These are phyloP conservation scores for Trachurus trachurus DNA, from an alignment of 2,797 vertebrate species.

Conservation along the genomic window DNA sequence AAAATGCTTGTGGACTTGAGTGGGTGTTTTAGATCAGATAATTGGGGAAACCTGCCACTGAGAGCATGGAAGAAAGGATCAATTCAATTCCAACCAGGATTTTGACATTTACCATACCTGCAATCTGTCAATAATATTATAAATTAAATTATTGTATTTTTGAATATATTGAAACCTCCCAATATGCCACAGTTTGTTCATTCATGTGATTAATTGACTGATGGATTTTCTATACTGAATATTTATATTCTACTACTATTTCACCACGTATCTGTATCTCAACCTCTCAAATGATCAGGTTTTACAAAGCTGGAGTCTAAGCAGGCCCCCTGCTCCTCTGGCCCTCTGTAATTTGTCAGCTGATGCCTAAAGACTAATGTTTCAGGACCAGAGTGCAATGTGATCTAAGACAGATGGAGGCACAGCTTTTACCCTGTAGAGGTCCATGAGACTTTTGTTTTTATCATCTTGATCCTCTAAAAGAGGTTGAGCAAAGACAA, in stretches of 20 bases:
- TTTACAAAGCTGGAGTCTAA: constrained; percentile 23
- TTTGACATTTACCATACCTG: neutral
- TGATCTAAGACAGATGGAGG: constrained; percentile 54
- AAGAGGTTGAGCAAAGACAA: neutral
- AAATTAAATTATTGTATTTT: neutral
- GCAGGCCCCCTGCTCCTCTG: constrained; percentile 23
- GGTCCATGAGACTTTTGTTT: constrained; percentile 25
- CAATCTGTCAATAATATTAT: neutral
- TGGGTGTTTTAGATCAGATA: constrained; percentile 72
- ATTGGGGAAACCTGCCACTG: constrained; percentile 55
- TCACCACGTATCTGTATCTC: neutral
- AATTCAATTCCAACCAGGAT: constrained; percentile 32
- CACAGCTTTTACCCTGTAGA: constrained; percentile 42
- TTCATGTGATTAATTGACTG: constrained; percentile 13
- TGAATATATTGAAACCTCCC: neutral
- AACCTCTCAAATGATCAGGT: constrained; percentile 6
- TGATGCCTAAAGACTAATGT: constrained; percentile 64
- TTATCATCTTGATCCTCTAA: constrained; percentile 10
- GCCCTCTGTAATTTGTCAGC: constrained; percentile 50
- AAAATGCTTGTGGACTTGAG: constrained; percentile 66
- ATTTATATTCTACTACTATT: neutral
- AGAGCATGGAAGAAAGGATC: constrained; percentile 35
- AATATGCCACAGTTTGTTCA: neutral
- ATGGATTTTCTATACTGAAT: too few relatives aligned
- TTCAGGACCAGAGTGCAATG: constrained; percentile 27